These are phyloP conservation scores for Orthonevra nobilis DNA, from an alignment of 2,888 invertebrate genomes.

Conservation along the genomic window DNA sequence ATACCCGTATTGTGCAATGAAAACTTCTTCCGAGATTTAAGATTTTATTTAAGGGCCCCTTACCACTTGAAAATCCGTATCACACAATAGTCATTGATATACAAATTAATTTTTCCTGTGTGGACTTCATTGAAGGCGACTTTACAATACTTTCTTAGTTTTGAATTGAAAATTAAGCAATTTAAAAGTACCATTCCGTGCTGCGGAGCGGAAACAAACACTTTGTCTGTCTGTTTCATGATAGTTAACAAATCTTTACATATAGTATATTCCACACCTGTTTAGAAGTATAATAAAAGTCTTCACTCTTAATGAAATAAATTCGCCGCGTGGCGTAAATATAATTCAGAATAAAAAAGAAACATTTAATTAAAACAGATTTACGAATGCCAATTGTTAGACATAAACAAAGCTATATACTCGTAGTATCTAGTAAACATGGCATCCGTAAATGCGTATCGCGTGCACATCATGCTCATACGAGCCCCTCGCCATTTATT, in stretches of 20 bases:
- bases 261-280: constrained; percentile 51
- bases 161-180: constrained; percentile 51
- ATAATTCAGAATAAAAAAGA: constrained; percentile 2
- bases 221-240: constrained; percentile 21
- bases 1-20: constrained; percentile 29
- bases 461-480: constrained; percentile 54
- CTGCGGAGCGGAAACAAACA: constrained; percentile 41
- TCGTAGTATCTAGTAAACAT: constrained; percentile 7
- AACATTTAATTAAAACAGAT: constrained; percentile 49
- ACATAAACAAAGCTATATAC: constrained; percentile 8
- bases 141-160: constrained; percentile 30
- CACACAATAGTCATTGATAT: constrained; percentile 18
- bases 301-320: constrained; percentile 49
- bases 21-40: constrained; percentile 19
- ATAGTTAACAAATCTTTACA: constrained; percentile 16
- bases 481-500: constrained; percentile 15
- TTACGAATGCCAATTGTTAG: constrained; percentile 33
- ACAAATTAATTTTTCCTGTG: constrained; percentile 46
- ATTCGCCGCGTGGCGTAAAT: constrained; percentile 39
- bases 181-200: constrained; percentile 22
- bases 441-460: constrained; percentile 67
- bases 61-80: constrained; percentile 5
- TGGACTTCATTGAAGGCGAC: constrained; percentile 16
- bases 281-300: constrained; percentile 25
- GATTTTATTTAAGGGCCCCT: constrained; percentile 43